Base-by-base conservation (phyloP, 1,140 invertebrate genomes). In the Arion vulgaris region DNA sequence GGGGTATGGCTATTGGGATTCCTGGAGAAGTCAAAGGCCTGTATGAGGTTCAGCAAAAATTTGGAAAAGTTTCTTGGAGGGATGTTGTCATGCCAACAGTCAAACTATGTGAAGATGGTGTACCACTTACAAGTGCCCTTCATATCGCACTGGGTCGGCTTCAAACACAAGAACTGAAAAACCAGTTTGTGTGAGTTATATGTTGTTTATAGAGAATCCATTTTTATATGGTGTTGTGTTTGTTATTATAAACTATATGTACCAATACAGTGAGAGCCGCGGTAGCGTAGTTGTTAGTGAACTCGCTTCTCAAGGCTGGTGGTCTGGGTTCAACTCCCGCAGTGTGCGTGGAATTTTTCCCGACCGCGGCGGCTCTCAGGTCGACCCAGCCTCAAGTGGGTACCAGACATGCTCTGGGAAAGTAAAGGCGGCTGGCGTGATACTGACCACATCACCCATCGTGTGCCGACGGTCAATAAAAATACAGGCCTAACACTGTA, bases 31-130 rank as follows among this genome's bases (percentile, higher is more conserved):
- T 69, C 2, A 69, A 34, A 49, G 78, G 78, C 26, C 39, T 80
- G 13, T 80, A 69, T 71, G 78, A 69, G 66, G 62, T 68, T 39
- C 53, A 66, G 0, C 17, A 38, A 69, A 49, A 34, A 53, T 71
- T 68, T 49, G 78, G 62, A 23, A 15, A 71, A 32, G 78, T 80
- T 34, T 28, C 62, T 49, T 68, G 62, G 78, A 69, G 66, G 23
- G 78, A 49, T 34, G n/a, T 68, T 71, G 78, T 80, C 36, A 75
- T 75, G 45, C 73, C 73, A 53, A 75, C 73, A 49, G 73, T 75
- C 45, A 75, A 75, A 75, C 73, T 75, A 1, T 75, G 73, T 49
- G 38, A 49, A 51, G 45, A 75, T 49, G 73, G 73, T 75, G 73
- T 51, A 75, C 73, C 73, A 80, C 49, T 68, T 28, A 71, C 68